These are phyloP conservation scores for Gymnoscelis rufifasciata DNA, from an alignment of 2,888 invertebrate species.

Conservation along the genomic window DNA sequence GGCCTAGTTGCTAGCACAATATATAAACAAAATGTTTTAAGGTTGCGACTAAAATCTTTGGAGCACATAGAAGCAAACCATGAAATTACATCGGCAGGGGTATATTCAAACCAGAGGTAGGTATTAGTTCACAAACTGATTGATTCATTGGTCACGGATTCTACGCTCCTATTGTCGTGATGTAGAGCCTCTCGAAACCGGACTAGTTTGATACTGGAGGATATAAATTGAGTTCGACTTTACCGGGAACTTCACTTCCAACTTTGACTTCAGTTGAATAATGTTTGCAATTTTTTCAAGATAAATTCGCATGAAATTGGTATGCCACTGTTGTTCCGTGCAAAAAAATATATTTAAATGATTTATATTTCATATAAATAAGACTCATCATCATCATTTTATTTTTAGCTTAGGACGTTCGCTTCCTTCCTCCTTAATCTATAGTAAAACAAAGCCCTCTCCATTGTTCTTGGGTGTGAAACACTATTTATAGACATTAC, in stretches of 20 bases:
- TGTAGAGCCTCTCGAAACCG: conserved; percentile 33
- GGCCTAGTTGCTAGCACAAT: too few relatives aligned
- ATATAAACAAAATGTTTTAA: too few relatives aligned
- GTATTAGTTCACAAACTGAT: conserved; percentile 36
- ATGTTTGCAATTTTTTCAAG: conserved; percentile 12
- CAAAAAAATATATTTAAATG: too few relatives aligned
- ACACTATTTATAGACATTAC: too few relatives aligned
- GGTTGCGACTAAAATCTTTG: too few relatives aligned
- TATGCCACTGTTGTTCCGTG: neutral
- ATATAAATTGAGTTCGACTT: conserved; percentile 32
- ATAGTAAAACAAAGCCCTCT: too few relatives aligned
- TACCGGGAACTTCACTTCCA: conserved; percentile 16
- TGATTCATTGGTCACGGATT: conserved; percentile 43
- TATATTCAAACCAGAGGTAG: conserved; percentile 21
- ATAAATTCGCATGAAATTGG: neutral
- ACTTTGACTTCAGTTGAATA: conserved; percentile 14
- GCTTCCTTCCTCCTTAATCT: too few relatives aligned
- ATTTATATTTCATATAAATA: too few relatives aligned
- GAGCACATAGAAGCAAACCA: conserved; percentile 1
- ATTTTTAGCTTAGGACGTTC: too few relatives aligned
- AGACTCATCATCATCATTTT: too few relatives aligned
- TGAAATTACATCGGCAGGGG: conserved; percentile 13
- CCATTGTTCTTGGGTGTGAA: too few relatives aligned
- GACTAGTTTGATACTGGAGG: conserved; percentile 30
- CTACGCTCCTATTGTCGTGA: conserved; percentile 37